phyloP scores from a whole-genome alignment of 2,797 vertebrate genomes.

The Anguilla obscura region DNA sequence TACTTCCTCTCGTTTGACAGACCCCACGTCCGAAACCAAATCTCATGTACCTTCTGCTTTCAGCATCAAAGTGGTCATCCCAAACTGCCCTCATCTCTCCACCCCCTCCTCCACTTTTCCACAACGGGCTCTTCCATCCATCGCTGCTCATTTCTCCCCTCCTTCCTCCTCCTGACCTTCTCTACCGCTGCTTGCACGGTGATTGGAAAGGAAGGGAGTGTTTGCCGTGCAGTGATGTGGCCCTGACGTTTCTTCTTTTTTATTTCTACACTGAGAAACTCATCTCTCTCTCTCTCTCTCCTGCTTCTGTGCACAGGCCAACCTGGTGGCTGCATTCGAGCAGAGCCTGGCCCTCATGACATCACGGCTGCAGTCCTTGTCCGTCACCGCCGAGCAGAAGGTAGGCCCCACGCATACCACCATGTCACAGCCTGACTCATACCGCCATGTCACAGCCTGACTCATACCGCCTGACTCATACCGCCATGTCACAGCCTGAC shows the following conservation, averaged over 20 bases:
- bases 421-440: neutral
- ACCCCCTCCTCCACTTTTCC: slow-evolving; percentile 3
- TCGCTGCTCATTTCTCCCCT: slow-evolving; percentile 49
- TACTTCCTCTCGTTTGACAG: neutral
- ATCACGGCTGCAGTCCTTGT: slow-evolving; percentile 88
- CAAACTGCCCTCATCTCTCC: slow-evolving; percentile 26
- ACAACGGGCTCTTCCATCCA: neutral
- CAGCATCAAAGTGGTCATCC: slow-evolving; percentile 29
- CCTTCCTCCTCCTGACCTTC: slow-evolving; percentile 33
- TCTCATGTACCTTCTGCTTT: slow-evolving; percentile 33
- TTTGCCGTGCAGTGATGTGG: slow-evolving; percentile 48
- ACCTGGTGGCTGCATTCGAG: slow-evolving; percentile 95
- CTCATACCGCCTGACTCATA: no score
- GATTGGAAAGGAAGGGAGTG: slow-evolving; percentile 45
- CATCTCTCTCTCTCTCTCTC: no score
- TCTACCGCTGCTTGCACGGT: slow-evolving; percentile 41
- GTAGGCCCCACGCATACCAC: slow-evolving; percentile 57
- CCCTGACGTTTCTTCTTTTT: slow-evolving; percentile 38
- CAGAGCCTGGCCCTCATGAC: slow-evolving; percentile 98
- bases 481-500: no score
- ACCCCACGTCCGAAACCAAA: slow-evolving; percentile 31
- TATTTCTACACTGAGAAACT: slow-evolving; percentile 46
- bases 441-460: no score
- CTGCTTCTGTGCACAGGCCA: slow-evolving; percentile 70
- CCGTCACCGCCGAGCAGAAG: slow-evolving; percentile 91